phyloP scores from a whole-genome alignment of 2,113 vertebrate genomes.

The Centropus bengalensis region DNA sequence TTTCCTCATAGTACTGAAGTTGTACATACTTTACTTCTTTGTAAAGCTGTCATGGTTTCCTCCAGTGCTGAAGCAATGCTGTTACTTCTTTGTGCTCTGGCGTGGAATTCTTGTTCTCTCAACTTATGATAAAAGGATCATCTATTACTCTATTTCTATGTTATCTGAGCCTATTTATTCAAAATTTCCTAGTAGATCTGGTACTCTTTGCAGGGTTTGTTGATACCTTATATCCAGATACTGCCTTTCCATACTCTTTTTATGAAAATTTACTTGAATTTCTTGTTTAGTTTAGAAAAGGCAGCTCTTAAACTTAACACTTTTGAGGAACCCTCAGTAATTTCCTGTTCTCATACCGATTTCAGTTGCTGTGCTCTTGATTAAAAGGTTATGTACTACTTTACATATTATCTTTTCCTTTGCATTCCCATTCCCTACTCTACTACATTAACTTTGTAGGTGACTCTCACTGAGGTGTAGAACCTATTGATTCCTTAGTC shows the following conservation, averaged over 20 bases:
- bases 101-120: neutral
- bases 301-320: neutral
- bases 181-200: neutral
- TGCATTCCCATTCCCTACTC: neutral
- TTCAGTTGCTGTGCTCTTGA: neutral
- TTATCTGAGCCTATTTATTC: neutral
- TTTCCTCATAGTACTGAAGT: neutral
- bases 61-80: neutral
- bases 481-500: neutral
- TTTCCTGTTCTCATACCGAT: neutral
- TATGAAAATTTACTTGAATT: neutral
- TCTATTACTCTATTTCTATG: neutral
- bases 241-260: neutral
- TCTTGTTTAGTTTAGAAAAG: neutral
- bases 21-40: neutral
- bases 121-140: neutral
- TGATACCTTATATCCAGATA: neutral
- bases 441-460: neutral
- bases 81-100: fast-evolving
- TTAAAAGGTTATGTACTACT: neutral
- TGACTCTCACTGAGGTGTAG: neutral
- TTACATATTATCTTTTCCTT: neutral
- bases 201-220: neutral
- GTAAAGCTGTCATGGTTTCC: neutral
- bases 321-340: neutral